Conservation (phyloP, 2,113 vertebrate genomes). For the Capra hircus region DNA sequence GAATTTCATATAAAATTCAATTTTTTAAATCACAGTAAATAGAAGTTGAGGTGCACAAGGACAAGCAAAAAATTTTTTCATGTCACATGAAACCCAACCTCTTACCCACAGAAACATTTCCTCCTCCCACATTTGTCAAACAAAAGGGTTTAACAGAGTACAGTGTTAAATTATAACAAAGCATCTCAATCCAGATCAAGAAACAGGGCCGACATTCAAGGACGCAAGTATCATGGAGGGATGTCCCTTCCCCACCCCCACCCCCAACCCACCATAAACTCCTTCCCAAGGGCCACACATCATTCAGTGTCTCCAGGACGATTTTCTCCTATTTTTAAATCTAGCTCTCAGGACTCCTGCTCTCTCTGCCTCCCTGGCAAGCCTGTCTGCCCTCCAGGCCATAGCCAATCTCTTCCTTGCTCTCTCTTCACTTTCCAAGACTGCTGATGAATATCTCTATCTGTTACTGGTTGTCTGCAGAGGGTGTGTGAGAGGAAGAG, state of each 20-base stretch:
- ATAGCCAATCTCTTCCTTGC: not conserved
- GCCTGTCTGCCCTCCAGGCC: not conserved
- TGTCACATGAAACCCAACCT: not conserved
- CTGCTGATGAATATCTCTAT: not conserved
- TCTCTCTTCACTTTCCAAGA: not conserved
- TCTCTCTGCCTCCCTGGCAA: not conserved
- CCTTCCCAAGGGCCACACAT: not conserved
- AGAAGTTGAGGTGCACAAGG: not conserved
- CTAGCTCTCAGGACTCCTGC: not conserved
- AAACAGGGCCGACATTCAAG: not conserved
- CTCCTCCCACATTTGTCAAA: not conserved
- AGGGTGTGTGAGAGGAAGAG: not conserved
- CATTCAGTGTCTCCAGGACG: not conserved
- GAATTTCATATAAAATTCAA: not conserved
- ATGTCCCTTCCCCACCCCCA: fast-evolving
- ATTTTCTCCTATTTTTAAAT: not conserved
- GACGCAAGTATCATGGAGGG: not conserved
- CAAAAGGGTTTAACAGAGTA: not conserved
- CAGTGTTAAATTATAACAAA: not conserved
- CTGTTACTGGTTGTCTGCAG: not conserved
- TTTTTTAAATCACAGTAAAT: not conserved
- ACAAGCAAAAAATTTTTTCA: not conserved
- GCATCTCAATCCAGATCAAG: not conserved
- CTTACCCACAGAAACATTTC: not conserved
- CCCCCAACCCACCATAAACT: not conserved